Conservation (phyloP, 2,113 vertebrate genomes). For the Sinosuthora webbiana region DNA sequence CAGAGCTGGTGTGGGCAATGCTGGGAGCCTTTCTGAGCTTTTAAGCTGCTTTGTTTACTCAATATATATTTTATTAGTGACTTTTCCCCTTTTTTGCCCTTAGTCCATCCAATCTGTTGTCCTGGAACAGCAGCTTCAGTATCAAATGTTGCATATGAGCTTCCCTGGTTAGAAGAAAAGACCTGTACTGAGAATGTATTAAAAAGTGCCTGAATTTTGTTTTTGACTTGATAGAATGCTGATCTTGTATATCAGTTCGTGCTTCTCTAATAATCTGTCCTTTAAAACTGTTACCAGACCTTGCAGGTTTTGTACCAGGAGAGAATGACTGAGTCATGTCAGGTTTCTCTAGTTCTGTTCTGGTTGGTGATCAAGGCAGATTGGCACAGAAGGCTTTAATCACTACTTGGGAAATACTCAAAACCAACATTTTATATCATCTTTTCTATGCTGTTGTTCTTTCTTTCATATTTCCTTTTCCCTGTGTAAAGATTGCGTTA, state of each 20-base stretch:
- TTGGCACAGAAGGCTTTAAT: background rate
- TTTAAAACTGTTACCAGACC: background rate
- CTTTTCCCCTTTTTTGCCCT: background rate
- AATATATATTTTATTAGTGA: background rate
- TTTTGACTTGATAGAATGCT: background rate
- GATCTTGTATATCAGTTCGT: background rate
- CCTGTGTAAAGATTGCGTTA: background rate
- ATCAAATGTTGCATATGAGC: background rate
- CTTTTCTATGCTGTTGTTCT: constrained; percentile 2
- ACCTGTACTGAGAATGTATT: background rate
- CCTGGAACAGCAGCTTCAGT: background rate
- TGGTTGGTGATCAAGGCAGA: background rate
- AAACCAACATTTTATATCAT: background rate
- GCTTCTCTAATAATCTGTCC: background rate
- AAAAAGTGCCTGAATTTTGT: background rate
- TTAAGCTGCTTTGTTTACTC: background rate
- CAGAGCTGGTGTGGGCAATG: background rate
- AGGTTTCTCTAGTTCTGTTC: background rate
- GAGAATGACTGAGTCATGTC: background rate
- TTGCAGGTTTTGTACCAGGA: background rate
- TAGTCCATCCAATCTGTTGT: background rate
- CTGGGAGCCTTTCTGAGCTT: background rate
- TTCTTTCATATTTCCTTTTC: constrained; percentile 5
- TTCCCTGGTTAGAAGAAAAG: background rate
- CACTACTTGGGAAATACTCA: background rate